Evolutionary conservation across 1,140 invertebrate species (phyloP), one percentile per base, ranked within the genome.

Genomic region (Sarcophaga peregrina): DNA sequence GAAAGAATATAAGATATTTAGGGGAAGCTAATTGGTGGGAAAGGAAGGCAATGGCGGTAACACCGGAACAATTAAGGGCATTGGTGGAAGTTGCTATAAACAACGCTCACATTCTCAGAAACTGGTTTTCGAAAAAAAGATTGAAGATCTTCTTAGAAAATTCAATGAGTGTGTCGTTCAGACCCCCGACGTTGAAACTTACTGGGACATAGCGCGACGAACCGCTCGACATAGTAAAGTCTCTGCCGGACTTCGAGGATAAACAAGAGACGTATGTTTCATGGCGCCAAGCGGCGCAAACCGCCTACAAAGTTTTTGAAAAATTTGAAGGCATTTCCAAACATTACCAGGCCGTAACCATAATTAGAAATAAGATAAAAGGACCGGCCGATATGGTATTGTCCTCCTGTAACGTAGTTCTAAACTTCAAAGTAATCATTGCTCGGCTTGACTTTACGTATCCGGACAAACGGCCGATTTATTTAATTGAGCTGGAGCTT

Each of bases 391-490:
- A 86, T 48, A 83, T 52, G 11, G 82, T 84, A 17, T 13, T 93
- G 84, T 95, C 83, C 13, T 82, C 81, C 46, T 82, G 78, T 13
- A 80, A 83, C 50, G 76, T 73, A 1, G 73, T 80, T 5, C 13
- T 80, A 10, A 78, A 83, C 25, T 80, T 83, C n/a, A 48, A 48
- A 3, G 82, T 75, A 9, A 83, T 83, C 6, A 78, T 80, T 45
- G 17, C 72, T 76, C 48, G 82, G 8, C 50, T 83, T 8, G 82
- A 83, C 25, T 68, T 80, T 80, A 78, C 74, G 11, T 82, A 82
- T 46, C 25, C 82, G 8, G 82, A 82, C 25, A 82, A 82, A 62
- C 3, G 50, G n/a, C 73, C 82, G 13, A 37, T 82, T 8, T 75
- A 82, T 17, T 5, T 82, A 7, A 15, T 82, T n/a, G 54, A 81